Base-by-base conservation (phyloP, 2,797 vertebrate species). In the Lophotriccus pileatus region DNA sequence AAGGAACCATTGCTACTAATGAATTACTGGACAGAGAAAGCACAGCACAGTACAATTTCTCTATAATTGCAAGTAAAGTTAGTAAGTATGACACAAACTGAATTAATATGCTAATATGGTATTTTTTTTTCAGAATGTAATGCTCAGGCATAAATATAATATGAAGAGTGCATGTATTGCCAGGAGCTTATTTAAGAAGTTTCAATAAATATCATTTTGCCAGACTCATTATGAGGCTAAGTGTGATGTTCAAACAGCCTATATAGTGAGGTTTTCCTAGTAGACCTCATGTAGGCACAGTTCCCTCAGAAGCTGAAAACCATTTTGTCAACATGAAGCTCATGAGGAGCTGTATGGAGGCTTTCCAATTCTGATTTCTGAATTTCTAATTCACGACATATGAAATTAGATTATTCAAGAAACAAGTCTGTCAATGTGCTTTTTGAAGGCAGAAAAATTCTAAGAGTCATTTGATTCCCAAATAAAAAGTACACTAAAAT, bases 1-100 rank as follows among this genome's bases (percentile, higher is more conserved):
- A 99, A 96, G 99, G 99, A 93, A 99, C 99, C 17, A 98, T 99
- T 92, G 99, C 99, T 93, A 99, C 99, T 72, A 99, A 99, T 63
- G 98, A 99, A 94, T 98, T 99, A 73, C 98, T 99, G 63, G 99
- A 99, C 98, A 98, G 99, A 93, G 99, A 99, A 96, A 99, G 91
- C 97, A 98, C 98, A 32, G 97, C 99, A 21, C 99, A 99, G 95
- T 99, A 99, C 97, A 99, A 99, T 96, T 98, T 99, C 98, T 99
- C 99, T 94, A 97, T 99, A 87, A 98, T 99, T 97, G 99, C 99
- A 44, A 99, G 99, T 97, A 99, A 99, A 99, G 98, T 99, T 96
- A 99, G 99, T 99, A 98, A 99, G 99, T 99, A 98, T 98, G 96
- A 94, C 94, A 86, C 36, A 76, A 92, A 85, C 12, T 6, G 44